Evolutionary conservation across 2,113 vertebrate genomes (phyloP).

Genomic region (Rhynchomys soricoides): DNA sequence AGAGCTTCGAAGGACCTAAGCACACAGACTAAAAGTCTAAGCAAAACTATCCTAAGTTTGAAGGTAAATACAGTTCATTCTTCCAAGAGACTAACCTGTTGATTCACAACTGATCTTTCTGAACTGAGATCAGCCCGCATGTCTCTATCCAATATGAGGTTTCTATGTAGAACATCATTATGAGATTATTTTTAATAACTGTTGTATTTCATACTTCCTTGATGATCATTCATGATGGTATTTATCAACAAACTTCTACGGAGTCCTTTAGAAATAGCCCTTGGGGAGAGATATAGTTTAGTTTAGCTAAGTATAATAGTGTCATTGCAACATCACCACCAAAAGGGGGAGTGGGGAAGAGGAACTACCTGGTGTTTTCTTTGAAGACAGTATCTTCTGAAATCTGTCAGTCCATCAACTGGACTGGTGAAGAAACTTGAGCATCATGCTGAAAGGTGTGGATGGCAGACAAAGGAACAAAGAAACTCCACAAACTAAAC

Average conservation of each 20-base stretch:
- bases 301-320: neutral
- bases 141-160: neutral
- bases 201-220: neutral
- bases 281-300: neutral
- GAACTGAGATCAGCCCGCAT: neutral
- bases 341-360: neutral
- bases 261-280: neutral
- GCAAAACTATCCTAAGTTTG: neutral
- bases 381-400: neutral
- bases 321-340: neutral
- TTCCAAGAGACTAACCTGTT: neutral
- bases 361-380: neutral
- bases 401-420: neutral
- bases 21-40: slow-evolving; percentile 2
- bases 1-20: neutral
- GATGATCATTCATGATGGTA: neutral
- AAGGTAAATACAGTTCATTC: neutral
- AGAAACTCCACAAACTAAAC: neutral
- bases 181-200: neutral
- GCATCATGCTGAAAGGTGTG: neutral
- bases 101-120: neutral
- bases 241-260: neutral
- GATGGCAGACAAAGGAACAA: neutral
- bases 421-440: neutral
- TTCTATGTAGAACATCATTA: neutral